phyloP scores from a whole-genome alignment of 2,113 vertebrate species.

The Fukomys damarensis region DNA sequence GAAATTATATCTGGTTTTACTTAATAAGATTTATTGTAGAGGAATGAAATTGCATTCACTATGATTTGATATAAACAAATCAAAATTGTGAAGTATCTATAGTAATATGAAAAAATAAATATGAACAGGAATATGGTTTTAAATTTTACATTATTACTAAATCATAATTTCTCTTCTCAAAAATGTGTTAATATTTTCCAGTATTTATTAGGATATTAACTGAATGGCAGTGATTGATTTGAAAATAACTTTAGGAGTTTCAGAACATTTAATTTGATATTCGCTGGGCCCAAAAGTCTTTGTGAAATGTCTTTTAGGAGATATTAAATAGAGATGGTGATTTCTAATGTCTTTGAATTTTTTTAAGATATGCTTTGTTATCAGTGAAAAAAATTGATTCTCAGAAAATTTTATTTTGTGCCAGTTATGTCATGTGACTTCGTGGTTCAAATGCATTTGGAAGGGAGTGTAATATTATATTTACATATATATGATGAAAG shows the following conservation, averaged over 20 bases:
- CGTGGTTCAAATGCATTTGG: neutral
- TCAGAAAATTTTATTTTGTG: neutral
- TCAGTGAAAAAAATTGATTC: neutral
- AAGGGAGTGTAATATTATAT: neutral
- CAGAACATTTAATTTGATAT: neutral
- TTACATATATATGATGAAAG: neutral
- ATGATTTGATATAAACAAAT: slow-evolving; percentile 48
- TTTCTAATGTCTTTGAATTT: neutral
- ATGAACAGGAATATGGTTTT: neutral
- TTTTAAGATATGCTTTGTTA: neutral
- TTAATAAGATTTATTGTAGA: slow-evolving; percentile 63
- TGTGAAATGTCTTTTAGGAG: neutral
- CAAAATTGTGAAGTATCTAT: slow-evolving; percentile 54
- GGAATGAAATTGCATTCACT: slow-evolving; percentile 35
- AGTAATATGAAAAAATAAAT: neutral
- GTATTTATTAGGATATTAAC: neutral
- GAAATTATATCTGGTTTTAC: slow-evolving; percentile 54
- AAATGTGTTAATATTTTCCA: neutral
- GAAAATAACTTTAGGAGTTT: neutral
- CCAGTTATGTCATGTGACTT: neutral
- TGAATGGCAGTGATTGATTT: rapidly evolving
- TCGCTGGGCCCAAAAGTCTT: neutral
- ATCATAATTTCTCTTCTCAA: neutral
- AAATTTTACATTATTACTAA: neutral
- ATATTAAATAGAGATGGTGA: neutral